Base-by-base conservation (phyloP, 1,140 invertebrate genomes). In the Microplitis demolitor region DNA sequence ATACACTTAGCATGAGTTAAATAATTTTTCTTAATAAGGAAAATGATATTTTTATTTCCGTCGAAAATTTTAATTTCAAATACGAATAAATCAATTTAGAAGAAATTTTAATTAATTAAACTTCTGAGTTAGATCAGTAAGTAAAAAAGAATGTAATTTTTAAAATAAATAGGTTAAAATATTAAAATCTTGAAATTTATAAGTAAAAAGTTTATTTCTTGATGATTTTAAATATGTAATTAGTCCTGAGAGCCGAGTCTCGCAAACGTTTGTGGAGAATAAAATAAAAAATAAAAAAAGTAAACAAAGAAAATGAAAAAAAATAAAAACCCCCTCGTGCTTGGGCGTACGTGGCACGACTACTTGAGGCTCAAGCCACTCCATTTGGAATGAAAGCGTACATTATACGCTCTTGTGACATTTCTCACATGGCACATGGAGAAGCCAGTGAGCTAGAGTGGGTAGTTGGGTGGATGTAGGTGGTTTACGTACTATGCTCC, bases 171-270 rank as follows among this genome's bases (percentile, higher is more conserved):
- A n/a, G 33, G 4, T 13, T 35, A 13, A 35, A 50, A 66, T 4
- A 33, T 66, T 13, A n/a, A 62, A 35, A 39, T 62, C 33, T 62
- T 34, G 34, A 35, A 39, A 34, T 39, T 39, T 14, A 70, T 45
- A 63, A 34, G 45, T 34, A 61, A 61, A 61, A 73, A 73, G 37
- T 39, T 73, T 53, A 73, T 73, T 69, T 69, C 35, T 58, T 9
- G 60, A 24, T 33, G 34, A 54, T 53, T 69, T 63, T 73, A 73
- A 73, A 73, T 73, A 73, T 73, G 66, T 73, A 73, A 73, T 73
- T 73, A 73, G 72, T 73, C 56, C 58, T 56, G 56, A 53, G 31
- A 69, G 66, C 45, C 24, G 24, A n/a, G 31, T 24, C 54, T 63
- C 68, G 58, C 58, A 16, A 16, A 62, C 56, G 50, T 61, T 51